Base-by-base conservation (phyloP, 1,140 invertebrate species). In the Drosophila obscura region DNA sequence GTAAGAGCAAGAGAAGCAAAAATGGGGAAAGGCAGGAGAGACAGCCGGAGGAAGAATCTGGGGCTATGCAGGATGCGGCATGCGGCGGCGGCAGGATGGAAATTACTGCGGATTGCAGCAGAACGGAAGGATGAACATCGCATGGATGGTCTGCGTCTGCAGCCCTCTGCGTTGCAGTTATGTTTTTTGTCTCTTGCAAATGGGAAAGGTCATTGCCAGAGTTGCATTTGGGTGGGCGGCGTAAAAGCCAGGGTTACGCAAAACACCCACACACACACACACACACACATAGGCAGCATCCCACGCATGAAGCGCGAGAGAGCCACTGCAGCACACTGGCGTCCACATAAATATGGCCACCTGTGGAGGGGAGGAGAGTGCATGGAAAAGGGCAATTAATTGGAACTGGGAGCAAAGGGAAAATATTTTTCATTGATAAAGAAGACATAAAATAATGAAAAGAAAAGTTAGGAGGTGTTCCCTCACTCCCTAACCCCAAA, bases 161-260 rank as follows among this genome's bases (percentile, higher is more conserved):
- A 48, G 45, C 19, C 3, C 11, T 4, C 0, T 4, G 11, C 35
- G 45, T 5, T 11, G 45, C 45, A 46, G 7, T 8, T 8, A 5
- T 49, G 7, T 73, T 69, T 55, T 73, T 73, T 24, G 60, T 45
- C 19, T 56, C 8, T 62, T 55, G 41, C 60, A 78, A 87, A 85
- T 85, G 74, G 24, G 74, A 85, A 87, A 87, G 82, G 82, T 87
- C 82, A 87, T 56, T 87, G 82, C 63, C 82, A 87, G 75, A 39
- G 35, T 39, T 39, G 35, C 35, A 39, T 13, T 28, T 31, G 24
- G 43, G 59, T 74, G 78, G 55, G 61, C 60, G 53, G 61, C 64
- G 9, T 11, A 60, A 76, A 76, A 76, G 53, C 67, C 73, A 74
- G 77, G 77, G 81, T 85, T 81, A 75, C 46, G 65, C 73, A 77